Conservation (phyloP, 1,140 invertebrate genomes). For the Pomacea maculata region DNA sequence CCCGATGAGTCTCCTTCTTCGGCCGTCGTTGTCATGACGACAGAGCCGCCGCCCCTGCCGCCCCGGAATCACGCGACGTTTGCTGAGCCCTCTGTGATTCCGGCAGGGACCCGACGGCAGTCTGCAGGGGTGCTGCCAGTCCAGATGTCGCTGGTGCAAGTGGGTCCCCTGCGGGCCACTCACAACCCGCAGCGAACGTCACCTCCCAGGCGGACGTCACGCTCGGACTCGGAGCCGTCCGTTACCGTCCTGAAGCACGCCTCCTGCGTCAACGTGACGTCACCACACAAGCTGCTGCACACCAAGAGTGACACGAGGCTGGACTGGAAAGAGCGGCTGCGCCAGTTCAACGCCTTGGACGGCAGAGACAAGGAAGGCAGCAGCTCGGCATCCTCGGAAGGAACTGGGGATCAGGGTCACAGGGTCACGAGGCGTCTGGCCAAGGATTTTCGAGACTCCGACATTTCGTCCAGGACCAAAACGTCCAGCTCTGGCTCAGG, state of each 20-base stretch:
- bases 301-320: not conserved
- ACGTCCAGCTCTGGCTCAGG: constrained; percentile 24
- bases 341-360: constrained; percentile 8
- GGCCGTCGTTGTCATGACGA: not conserved
- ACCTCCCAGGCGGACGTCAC: not conserved
- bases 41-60: constrained; percentile 19
- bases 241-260: constrained; percentile 1
- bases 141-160: too few species aligned
- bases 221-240: constrained; percentile 16
- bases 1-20: not conserved
- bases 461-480: constrained; percentile 34
- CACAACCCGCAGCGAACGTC: not conserved
- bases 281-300: constrained; percentile 6
- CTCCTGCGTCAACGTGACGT: not conserved
- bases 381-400: constrained; percentile 27
- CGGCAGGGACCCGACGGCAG: too few species aligned
- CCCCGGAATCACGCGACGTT: not conserved
- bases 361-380: not conserved
- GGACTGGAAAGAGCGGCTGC: constrained; percentile 9
- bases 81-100: too few species aligned
- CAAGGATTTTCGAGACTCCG: constrained; percentile 38
- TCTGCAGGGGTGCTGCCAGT: too few species aligned
- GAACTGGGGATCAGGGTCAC: constrained; percentile 22
- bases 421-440: constrained; percentile 12
- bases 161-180: too few species aligned